A percentile compares a stretch with the other conserved stretches of the same genome.
Evolutionary conservation across 92 coral and sea anemone genomes (phyloP).

Genomic region (Micromussa lordhowensis): DNA sequence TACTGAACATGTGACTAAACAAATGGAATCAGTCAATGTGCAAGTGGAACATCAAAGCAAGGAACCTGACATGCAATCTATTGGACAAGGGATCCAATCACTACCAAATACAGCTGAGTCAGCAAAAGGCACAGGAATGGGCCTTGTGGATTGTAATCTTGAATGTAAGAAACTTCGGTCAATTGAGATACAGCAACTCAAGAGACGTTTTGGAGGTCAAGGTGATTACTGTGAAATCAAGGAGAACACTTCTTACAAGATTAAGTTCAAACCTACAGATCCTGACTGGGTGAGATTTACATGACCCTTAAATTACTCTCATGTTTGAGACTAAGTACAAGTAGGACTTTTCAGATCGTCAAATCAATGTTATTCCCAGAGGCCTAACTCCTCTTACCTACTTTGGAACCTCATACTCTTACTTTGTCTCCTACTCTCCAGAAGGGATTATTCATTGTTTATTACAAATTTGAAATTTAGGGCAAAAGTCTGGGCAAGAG

Average conservation of each 20-base stretch:
- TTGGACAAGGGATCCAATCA: background rate
- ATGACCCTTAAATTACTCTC: background rate
- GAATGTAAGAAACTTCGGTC: slow-evolving; percentile 62
- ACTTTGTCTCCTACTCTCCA: too few relatives aligned
- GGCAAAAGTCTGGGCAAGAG: too few relatives aligned
- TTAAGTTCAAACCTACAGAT: slow-evolving; percentile 83
- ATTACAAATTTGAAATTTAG: too few relatives aligned
- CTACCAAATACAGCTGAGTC: too few relatives aligned
- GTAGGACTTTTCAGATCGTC: too few relatives aligned
- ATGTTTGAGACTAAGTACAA: background rate
- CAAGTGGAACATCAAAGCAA: background rate
- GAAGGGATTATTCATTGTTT: too few relatives aligned
- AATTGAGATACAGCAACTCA: slow-evolving; percentile 78
- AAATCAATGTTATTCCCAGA: too few relatives aligned
- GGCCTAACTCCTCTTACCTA: too few relatives aligned
- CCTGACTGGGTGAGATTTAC: slow-evolving; percentile 89
- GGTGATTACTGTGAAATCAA: slow-evolving; percentile 50
- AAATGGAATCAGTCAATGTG: background rate
- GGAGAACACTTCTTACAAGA: slow-evolving; percentile 49
- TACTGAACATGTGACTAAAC: background rate
- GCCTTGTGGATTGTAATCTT: slow-evolving; percentile 45
- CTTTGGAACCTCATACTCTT: too few relatives aligned
- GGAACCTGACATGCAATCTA: background rate
- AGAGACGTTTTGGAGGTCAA: slow-evolving; percentile 72
- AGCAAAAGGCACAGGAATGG: background rate